Conservation (phyloP, 2,888 invertebrate genomes). For the Stenodera caucasica region DNA sequence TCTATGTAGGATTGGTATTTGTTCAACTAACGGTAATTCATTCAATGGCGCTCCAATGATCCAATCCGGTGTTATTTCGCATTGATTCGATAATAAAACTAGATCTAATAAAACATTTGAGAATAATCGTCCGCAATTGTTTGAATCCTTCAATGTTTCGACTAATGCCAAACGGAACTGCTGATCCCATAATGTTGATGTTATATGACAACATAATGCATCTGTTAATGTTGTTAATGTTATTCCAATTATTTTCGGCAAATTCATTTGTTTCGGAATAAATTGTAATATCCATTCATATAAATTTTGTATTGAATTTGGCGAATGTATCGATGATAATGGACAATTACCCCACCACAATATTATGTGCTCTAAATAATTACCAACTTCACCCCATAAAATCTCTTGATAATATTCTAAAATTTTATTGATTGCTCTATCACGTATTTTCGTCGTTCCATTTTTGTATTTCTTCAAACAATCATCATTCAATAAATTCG, state of each 20-base stretch:
- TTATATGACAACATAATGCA: constrained; percentile 75
- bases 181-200: constrained; percentile 81
- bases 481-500: constrained; percentile 63
- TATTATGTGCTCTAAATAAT: constrained; percentile 77
- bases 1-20: constrained; percentile 76
- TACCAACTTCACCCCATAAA: constrained; percentile 80
- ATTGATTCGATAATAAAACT: constrained; percentile 73
- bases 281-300: constrained; percentile 67
- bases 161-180: constrained; percentile 61
- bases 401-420: constrained; percentile 73
- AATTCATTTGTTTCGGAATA: constrained; percentile 56
- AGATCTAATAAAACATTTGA: constrained; percentile 69
- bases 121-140: constrained; percentile 57
- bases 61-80: constrained; percentile 72
- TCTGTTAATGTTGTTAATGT: constrained; percentile 76
- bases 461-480: constrained; percentile 62
- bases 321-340: constrained; percentile 64
- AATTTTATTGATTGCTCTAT: constrained; percentile 65
- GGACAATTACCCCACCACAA: constrained; percentile 83
- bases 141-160: constrained; percentile 33
- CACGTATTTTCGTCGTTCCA: constrained; percentile 60
- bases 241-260: constrained; percentile 70
- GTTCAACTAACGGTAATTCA: constrained; percentile 77
- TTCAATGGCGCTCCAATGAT: constrained; percentile 72
- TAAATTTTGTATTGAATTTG: constrained; percentile 66